phyloP scores from a whole-genome alignment of 2,888 invertebrate genomes.

The Noctuana brunneofusca region DNA sequence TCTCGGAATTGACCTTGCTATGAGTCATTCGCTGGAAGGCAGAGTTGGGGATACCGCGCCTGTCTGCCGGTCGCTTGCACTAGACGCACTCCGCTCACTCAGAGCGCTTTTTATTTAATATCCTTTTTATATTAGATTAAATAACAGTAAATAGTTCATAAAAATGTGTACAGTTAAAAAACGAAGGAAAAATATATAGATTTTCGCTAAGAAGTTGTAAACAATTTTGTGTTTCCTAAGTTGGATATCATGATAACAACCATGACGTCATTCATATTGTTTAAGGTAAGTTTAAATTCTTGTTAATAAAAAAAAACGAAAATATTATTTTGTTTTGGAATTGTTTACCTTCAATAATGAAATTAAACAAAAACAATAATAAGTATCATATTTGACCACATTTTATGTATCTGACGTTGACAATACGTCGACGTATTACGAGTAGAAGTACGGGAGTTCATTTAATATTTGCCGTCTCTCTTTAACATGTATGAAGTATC shows the following conservation, averaged over 20 bases:
- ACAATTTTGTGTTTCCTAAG: slow-evolving; percentile 69
- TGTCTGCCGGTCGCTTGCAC: slow-evolving; percentile 78
- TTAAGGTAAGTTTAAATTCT: slow-evolving; percentile 66
- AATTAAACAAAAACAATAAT: slow-evolving; percentile 54
- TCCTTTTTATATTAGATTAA: slow-evolving; percentile 49
- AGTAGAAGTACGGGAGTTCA: slow-evolving; percentile 41
- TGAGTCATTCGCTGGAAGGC: slow-evolving; percentile 83
- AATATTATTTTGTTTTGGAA: slow-evolving; percentile 4
- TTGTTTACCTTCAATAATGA: slow-evolving; percentile 6
- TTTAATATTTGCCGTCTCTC: slow-evolving; percentile 18
- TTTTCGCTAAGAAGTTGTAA: slow-evolving; percentile 52
- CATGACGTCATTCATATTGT: slow-evolving; percentile 82
- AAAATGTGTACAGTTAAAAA: slow-evolving; percentile 62
- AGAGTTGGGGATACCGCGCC: slow-evolving; percentile 83
- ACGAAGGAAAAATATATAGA: slow-evolving; percentile 53
- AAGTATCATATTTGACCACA: slow-evolving; percentile 72
- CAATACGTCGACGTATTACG: slow-evolving; percentile 38
- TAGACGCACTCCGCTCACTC: slow-evolving; percentile 72
- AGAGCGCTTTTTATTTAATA: slow-evolving; percentile 54
- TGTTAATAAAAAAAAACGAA: slow-evolving; percentile 18
- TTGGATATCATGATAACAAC: slow-evolving; percentile 82
- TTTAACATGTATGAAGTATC: slow-evolving; percentile 9
- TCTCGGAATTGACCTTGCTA: slow-evolving; percentile 84
- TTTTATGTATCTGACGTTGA: slow-evolving; percentile 65
- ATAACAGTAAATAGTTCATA: slow-evolving; percentile 46